These are phyloP conservation scores for Setophaga coronata DNA, from an alignment of 2,113 vertebrate genomes.

Conservation along the genomic window DNA sequence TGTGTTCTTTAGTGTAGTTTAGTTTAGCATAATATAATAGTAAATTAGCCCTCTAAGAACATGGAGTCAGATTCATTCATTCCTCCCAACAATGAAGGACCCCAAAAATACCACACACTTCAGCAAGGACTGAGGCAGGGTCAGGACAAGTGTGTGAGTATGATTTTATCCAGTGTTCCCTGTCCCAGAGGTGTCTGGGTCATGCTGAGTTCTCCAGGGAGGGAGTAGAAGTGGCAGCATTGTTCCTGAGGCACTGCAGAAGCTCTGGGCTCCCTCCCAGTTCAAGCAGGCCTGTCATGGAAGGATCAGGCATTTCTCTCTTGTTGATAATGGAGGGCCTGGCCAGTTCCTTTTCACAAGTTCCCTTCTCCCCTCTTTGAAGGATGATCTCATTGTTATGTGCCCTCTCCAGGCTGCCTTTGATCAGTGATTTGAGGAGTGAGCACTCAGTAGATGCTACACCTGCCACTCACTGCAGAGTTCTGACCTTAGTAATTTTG, in stretches of 20 bases:
- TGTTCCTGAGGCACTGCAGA: background rate
- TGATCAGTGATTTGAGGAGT: background rate
- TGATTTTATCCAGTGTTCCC: background rate
- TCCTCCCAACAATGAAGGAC: too few species aligned
- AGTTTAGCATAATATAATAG: too few species aligned
- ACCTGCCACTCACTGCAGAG: background rate
- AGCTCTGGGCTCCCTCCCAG: background rate
- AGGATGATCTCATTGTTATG: background rate
- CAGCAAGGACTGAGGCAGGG: background rate
- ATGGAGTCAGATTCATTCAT: too few species aligned
- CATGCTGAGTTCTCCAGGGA: background rate
- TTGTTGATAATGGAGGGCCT: background rate
- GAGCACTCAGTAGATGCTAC: background rate
- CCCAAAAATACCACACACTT: background rate
- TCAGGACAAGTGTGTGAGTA: background rate
- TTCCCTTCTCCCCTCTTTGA: background rate
- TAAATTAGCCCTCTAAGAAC: too few species aligned
- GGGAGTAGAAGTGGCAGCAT: background rate
- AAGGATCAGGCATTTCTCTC: background rate
- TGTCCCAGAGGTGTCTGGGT: background rate
- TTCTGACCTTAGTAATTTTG: slow-evolving; percentile 19
- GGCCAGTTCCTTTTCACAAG: background rate
- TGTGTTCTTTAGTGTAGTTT: too few species aligned
- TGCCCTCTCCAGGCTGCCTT: background rate
- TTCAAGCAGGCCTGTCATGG: background rate